These are phyloP conservation scores for Mirounga angustirostris DNA, from an alignment of 2,113 vertebrate genomes.

Conservation along the genomic window DNA sequence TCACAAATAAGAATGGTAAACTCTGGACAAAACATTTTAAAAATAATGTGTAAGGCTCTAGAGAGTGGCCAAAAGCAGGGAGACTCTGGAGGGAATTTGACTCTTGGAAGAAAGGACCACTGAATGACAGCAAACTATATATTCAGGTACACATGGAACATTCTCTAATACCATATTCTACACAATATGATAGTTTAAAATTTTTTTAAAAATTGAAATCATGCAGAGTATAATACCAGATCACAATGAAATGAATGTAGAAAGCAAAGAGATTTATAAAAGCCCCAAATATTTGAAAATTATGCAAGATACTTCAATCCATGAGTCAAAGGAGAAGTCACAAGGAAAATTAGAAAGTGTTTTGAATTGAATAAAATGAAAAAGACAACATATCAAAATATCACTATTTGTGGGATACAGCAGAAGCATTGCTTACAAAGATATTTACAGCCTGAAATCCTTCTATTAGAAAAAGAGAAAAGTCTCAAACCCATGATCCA, in stretches of 20 bases:
- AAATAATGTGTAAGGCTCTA: not conserved
- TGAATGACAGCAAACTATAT: not conserved
- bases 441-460: not conserved
- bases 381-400: not conserved
- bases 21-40: not conserved
- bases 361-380: constrained; percentile 35
- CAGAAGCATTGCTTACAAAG: not conserved
- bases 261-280: not conserved
- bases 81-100: not conserved
- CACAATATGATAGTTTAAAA: not conserved
- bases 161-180: not conserved
- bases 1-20: constrained; percentile 30
- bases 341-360: not conserved
- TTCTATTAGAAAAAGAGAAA: not conserved
- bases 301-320: not conserved
- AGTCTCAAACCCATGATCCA: not conserved
- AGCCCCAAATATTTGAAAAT: constrained; percentile 27
- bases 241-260: not conserved
- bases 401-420: not conserved
- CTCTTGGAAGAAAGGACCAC: not conserved
- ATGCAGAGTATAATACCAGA: constrained; percentile 1
- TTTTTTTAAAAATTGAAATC: constrained; percentile 16
- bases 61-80: not conserved
- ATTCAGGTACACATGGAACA: not conserved
- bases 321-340: not conserved